Conservation (phyloP, 2,113 vertebrate species). For the Reinhardtius hippoglossoides region DNA sequence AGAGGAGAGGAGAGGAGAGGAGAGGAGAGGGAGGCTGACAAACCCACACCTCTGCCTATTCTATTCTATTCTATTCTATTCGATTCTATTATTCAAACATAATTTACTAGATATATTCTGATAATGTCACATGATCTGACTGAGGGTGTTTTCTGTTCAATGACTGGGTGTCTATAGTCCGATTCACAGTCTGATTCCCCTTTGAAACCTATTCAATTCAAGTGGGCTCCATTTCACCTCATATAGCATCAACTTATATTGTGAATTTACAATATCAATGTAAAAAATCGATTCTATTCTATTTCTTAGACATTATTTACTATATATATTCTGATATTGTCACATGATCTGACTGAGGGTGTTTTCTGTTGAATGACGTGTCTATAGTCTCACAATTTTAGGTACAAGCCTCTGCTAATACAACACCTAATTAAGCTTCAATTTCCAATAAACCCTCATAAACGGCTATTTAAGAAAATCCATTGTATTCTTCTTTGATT, state of each 20-base stretch:
- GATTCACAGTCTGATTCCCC: background rate
- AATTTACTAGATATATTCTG: background rate
- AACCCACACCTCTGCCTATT: background rate
- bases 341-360: too few species aligned
- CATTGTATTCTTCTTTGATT: background rate
- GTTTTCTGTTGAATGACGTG: too few species aligned
- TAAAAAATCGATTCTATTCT: background rate
- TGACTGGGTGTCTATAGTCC: background rate
- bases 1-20: too few species aligned
- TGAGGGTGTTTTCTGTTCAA: background rate
- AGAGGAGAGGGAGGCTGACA: background rate
- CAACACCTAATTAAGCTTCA: background rate
- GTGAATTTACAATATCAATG: too few species aligned
- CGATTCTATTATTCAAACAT: background rate
- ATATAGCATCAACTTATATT: too few species aligned
- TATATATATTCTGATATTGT: background rate
- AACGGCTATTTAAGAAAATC: too few species aligned
- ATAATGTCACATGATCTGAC: background rate
- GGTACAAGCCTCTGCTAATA: background rate
- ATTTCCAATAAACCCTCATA: background rate
- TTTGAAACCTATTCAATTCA: too few species aligned
- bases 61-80: slow-evolving; percentile 9
- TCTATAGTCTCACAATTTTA: background rate
- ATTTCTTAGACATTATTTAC: background rate
- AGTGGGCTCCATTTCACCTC: too few species aligned